phyloP scores from a whole-genome alignment of 2,113 vertebrate species.

The Symphodus melops region DNA sequence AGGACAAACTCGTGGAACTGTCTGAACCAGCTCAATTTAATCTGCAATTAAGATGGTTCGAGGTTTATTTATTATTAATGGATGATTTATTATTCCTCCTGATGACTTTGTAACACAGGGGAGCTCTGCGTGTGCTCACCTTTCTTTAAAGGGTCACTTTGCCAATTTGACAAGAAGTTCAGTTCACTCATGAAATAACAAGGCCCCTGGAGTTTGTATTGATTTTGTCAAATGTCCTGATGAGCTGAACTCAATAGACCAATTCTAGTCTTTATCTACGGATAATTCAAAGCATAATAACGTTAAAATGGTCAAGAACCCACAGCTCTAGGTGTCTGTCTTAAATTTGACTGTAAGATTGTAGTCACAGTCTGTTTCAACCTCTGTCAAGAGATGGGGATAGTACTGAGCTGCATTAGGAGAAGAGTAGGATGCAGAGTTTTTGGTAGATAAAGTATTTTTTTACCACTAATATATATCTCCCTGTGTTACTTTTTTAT shows the following conservation, averaged over 20 bases:
- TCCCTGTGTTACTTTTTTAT: no score
- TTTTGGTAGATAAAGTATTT: neutral
- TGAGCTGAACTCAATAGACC: no score
- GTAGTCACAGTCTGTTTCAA: neutral
- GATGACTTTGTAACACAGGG: neutral
- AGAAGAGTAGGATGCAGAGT: neutral
- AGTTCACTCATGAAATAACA: neutral
- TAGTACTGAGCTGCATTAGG: slow-evolving; percentile 1
- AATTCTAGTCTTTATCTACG: neutral
- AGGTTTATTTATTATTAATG: neutral
- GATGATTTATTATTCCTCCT: neutral
- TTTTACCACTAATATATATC: no score
- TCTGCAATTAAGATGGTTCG: neutral
- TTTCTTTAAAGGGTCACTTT: slow-evolving; percentile 11
- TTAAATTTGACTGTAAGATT: no score
- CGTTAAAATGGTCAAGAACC: no score
- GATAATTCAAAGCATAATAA: neutral
- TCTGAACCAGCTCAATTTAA: neutral
- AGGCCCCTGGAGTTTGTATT: no score
- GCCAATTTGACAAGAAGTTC: neutral
- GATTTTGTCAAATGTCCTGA: no score
- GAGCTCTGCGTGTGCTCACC: neutral
- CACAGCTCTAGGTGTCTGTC: neutral
- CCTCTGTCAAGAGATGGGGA: neutral
- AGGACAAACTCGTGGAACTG: neutral